Base-by-base conservation (phyloP, 2,113 vertebrate species). In the Leptocoma aspasia region DNA sequence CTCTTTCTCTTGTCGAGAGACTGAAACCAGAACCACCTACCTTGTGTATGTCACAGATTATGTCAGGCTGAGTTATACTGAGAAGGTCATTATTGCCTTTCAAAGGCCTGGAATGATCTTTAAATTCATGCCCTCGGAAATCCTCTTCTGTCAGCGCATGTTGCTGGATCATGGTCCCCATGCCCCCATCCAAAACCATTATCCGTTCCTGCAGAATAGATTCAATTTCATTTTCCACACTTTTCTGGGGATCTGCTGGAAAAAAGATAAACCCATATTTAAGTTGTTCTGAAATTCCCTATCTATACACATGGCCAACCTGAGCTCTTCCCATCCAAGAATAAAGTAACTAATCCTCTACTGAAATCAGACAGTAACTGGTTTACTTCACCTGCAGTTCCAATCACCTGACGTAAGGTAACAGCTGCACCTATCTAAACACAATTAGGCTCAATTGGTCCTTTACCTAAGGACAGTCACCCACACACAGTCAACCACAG, bases 91-190 rank as follows among this genome's bases (percentile, higher is more conserved):
- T 99, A 97, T 99, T 99, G 94, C 99, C 99, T 94, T 99, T 99
- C 95, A 99, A 96, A 14, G 97, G 93, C 70, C 94, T 98, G 30
- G 82, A 63, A n/a, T 99, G 99, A 33, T 98, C 98, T 96, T 97
- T 98, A 78, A 99, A 99, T 88, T 99, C 99, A 5, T 97, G 95
- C 18, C 99, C 99, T 81, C 98, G 98, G 96, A 99, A 99, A 90
- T 98, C 97, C 2, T 98, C 98, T 75, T 99, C 99, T 63, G 96
- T 96, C 4, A 99, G 96, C 7, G 82, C 96, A 19, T 95, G 95
- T 54, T 97, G 98, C 92, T 99, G 99, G 92, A 99, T 99, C 99
- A 99, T 99, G n/a, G 99, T 99, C 18, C 99, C 99, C 99, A 99
- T 99, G 10, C 98, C 99, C 17, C 99, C 99, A 45, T 99, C 99